Base-by-base conservation (phyloP, 30 jellyfish, hydroid and myxozoan genomes). In the Catostylus mosaicus region DNA sequence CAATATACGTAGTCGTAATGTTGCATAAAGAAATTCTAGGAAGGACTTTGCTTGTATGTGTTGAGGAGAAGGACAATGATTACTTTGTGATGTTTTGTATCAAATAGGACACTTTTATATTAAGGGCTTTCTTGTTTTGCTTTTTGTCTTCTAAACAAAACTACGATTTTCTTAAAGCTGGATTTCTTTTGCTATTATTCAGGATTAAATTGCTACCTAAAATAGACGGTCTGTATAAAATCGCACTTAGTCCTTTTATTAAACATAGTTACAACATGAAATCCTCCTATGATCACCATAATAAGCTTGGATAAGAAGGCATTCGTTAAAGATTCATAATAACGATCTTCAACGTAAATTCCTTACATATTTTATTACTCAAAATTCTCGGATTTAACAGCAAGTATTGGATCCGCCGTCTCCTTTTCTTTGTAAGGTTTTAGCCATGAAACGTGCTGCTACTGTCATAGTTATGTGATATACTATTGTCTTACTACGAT, bases 81-180 rank as follows among this genome's bases (percentile, higher is more conserved):
- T n/a, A n/a, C n/a, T n/a, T n/a, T n/a, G n/a, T n/a, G n/a, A n/a
- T n/a, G n/a, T n/a, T n/a, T n/a, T n/a, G n/a, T n/a, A n/a, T n/a
- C n/a, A n/a, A n/a, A n/a, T n/a, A n/a, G n/a, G n/a, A n/a, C n/a
- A n/a, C n/a, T n/a, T n/a, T n/a, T n/a, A n/a, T n/a, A n/a, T n/a
- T n/a, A n/a, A n/a, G n/a, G n/a, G n/a, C n/a, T n/a, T n/a, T n/a
- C 71, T 59, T 59, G 71, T 59, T 59, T 59, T 59, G 71, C 71
- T 19, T 37, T 19, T 52, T 52, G 8, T 52, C 67, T 7, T 7
- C 18, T 59, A 18, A 27, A n/a, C 16, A 1, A 2, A 22, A 6
- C 40, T 27, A 4, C 24, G 71, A 59, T 23, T 59, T 59, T 37
- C 5, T 23, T 27, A 19, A 59, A 59, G 36, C 37, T 12, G 71